Base-by-base conservation (phyloP, 2,888 invertebrate species). In the Dione juno region DNA sequence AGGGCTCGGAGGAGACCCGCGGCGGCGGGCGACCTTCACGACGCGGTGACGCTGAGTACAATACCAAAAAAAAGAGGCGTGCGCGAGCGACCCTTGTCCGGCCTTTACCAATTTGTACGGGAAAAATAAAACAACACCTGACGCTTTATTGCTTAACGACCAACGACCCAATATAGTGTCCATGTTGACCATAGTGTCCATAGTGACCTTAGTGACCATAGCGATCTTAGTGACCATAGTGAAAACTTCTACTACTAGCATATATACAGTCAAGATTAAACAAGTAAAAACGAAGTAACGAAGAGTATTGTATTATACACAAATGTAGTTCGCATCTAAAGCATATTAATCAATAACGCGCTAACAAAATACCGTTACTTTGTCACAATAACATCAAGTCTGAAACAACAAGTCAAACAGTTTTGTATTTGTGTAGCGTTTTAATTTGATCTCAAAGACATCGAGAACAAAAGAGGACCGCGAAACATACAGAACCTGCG, bases 91-190 rank as follows among this genome's bases (percentile, higher is more conserved):
- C 77, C 81, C 82, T 80, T 82, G 84, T 81, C 81, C 77, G 81
- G 78, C 81, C 81, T 82, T 81, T 80, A 86, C 85, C 86, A 89
- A 89, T 89, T 89, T 89, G 89, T 89, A 85, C 28, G 9, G n/a
- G 21, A n/a, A 79, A 81, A 83, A 86, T 84, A 82, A 85, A 85
- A 83, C 80, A 76, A 35, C 57, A 16, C 19, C 74, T 52, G 54
- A 43, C n/a, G 37, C 58, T 52, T 71, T 74, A 69, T 59, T 75
- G 71, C 73, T 75, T 73, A 71, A 75, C 72, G 76, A 73, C 70
- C 61, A 71, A 3, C 14, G 0, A 0, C 35, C 13, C 11, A 19
- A 7, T 8, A 2, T 5, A 21, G 1, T 14, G 11, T 3, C 19
- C 52, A 11, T n/a, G n/a, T 28, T 28, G 28, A 28, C 28, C 28